Percentiles rank a stretch among this genome's conserved stretches.
Evolutionary conservation across 1,140 invertebrate genomes (phyloP).

Genomic region (Aphis gossypii): DNA sequence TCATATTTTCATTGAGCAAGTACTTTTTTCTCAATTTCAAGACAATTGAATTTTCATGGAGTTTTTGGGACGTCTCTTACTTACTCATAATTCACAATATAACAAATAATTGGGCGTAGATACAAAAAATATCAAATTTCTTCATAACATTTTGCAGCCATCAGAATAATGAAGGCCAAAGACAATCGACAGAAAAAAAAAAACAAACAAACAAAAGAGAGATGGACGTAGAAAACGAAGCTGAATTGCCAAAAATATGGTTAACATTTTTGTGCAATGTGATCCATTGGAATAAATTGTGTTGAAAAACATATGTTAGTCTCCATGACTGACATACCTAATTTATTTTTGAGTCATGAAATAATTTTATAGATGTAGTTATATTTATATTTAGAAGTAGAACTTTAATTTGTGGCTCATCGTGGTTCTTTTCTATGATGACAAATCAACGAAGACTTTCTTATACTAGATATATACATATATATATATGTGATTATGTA

Average conservation of each 20-base stretch:
- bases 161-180: conserved; percentile 33
- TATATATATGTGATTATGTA: conserved; percentile 33
- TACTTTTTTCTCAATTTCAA: background rate
- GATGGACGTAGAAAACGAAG: background rate
- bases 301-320: conserved; percentile 25
- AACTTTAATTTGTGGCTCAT: conserved; percentile 42
- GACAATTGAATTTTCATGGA: conserved; percentile 8
- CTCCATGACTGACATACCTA: conserved; percentile 31
- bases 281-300: background rate
- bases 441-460: conserved; percentile 56
- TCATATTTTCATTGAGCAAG: background rate
- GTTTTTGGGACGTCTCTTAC: background rate
- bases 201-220: background rate
- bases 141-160: conserved; percentile 8
- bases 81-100: background rate
- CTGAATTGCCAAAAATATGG: background rate
- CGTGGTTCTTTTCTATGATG: conserved; percentile 45
- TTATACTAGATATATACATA: conserved; percentile 43
- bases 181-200: background rate
- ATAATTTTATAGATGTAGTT: conserved; percentile 52
- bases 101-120: background rate
- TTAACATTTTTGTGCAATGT: conserved; percentile 18
- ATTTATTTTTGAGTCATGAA: conserved; percentile 24
- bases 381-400: conserved; percentile 48
- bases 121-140: conserved; percentile 18